These are phyloP conservation scores for Typhlomys cinereus DNA, from an alignment of 2,113 vertebrate genomes.

Conservation along the genomic window DNA sequence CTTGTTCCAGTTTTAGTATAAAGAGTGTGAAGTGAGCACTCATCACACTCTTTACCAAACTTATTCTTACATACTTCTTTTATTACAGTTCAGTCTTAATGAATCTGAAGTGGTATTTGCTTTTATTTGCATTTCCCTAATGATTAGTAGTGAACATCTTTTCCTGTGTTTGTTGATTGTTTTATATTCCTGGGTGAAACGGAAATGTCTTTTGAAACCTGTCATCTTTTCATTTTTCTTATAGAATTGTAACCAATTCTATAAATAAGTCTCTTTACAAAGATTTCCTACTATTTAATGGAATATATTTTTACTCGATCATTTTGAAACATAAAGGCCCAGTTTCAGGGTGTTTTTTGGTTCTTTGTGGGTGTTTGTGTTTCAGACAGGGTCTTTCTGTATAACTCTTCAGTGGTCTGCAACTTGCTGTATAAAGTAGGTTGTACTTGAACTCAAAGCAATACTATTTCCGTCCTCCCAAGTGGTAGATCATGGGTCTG, in stretches of 20 bases:
- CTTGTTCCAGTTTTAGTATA: background rate
- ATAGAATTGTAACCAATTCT: background rate
- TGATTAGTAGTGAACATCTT: background rate
- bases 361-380: background rate
- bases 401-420: background rate
- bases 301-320: background rate
- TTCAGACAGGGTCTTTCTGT: background rate
- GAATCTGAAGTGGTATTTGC: background rate
- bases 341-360: background rate
- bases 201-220: background rate
- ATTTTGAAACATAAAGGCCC: background rate
- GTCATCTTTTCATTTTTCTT: slow-evolving; percentile 9
- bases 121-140: background rate
- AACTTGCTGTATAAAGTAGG: background rate
- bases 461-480: background rate
- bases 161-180: background rate
- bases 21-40: no score
- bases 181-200: slow-evolving; percentile 14
- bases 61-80: background rate
- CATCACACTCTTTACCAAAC: background rate
- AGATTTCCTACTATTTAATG: background rate
- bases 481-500: background rate
- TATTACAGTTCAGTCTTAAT: background rate
- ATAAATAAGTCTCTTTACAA: slow-evolving; percentile 9
- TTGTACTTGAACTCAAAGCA: background rate